Conservation (phyloP, 2,113 vertebrate genomes). For the Sinocyclocheilus anophthalmus region DNA sequence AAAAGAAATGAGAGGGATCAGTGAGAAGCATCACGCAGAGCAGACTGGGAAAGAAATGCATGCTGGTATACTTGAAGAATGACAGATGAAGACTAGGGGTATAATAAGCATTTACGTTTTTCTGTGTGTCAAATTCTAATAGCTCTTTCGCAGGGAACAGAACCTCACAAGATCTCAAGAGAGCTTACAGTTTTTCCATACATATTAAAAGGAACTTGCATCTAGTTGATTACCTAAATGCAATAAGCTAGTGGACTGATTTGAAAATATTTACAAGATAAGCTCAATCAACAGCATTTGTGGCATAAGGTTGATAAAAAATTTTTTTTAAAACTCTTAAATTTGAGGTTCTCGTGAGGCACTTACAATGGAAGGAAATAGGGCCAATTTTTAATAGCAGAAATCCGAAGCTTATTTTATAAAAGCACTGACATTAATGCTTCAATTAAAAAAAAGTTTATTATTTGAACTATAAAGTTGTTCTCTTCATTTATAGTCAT, state of each 20-base stretch:
- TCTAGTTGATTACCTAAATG: not conserved
- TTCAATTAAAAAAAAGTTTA: no score
- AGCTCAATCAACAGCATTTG: not conserved
- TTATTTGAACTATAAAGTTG: no score
- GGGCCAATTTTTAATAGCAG: no score
- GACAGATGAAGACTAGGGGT: not conserved
- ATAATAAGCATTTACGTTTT: no score
- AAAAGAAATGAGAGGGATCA: not conserved
- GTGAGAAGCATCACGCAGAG: slow-evolving; percentile 8
- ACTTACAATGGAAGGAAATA: no score
- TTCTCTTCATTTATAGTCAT: no score
- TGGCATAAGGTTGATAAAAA: not conserved
- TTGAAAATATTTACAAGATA: not conserved
- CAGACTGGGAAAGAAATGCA: not conserved
- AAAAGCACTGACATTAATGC: no score
- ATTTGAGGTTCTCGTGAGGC: no score
- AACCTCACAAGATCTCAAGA: not conserved
- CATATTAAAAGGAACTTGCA: not conserved
- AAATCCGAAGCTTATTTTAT: no score
- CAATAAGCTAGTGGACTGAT: not conserved
- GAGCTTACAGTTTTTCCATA: not conserved
- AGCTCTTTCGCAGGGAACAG: not conserved
- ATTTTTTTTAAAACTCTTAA: no score
- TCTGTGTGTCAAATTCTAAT: not conserved
- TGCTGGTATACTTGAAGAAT: not conserved